A percentile compares a stretch with the other conserved stretches of the same genome.
phyloP scores from a whole-genome alignment of 2,797 vertebrate genomes.

The Eurystomus glaucurus region DNA sequence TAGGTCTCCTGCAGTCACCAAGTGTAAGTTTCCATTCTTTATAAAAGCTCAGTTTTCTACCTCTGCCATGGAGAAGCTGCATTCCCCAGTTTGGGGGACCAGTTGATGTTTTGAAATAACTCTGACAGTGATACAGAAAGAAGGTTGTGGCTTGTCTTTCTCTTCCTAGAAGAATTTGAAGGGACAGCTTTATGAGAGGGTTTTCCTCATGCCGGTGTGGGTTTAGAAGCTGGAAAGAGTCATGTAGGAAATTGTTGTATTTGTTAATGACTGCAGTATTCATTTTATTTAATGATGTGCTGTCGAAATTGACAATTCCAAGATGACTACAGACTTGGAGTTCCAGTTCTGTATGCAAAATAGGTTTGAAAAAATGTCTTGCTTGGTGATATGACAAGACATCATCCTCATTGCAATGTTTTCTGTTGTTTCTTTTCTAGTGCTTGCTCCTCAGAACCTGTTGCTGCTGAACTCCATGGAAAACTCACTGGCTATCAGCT shows the following conservation, averaged over 20 bases:
- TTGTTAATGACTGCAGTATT: not conserved
- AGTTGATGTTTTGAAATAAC: not conserved
- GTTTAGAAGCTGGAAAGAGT: not conserved
- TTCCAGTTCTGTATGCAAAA: not conserved
- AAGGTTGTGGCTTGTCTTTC: not conserved
- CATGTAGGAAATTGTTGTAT: not conserved
- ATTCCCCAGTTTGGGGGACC: not conserved
- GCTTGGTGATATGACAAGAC: not conserved
- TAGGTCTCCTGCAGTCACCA: not conserved
- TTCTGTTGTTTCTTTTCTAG: slow-evolving; percentile 68
- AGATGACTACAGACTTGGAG: not conserved
- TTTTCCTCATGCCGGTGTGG: not conserved
- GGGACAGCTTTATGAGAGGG: not conserved
- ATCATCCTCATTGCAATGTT: not conserved
- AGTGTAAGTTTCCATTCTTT: not conserved
- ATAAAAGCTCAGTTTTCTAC: not conserved
- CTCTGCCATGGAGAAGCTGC: not conserved
- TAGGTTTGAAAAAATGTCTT: not conserved
- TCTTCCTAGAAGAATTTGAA: not conserved
- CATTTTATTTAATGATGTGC: not conserved
- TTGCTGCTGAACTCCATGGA: slow-evolving; percentile 86
- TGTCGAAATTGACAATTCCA: not conserved
- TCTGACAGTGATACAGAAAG: not conserved
- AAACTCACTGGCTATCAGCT: slow-evolving; percentile 87
- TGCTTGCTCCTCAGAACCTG: slow-evolving; percentile 85